phyloP scores from a whole-genome alignment of 2,888 invertebrate species.

The Tachina fera region DNA sequence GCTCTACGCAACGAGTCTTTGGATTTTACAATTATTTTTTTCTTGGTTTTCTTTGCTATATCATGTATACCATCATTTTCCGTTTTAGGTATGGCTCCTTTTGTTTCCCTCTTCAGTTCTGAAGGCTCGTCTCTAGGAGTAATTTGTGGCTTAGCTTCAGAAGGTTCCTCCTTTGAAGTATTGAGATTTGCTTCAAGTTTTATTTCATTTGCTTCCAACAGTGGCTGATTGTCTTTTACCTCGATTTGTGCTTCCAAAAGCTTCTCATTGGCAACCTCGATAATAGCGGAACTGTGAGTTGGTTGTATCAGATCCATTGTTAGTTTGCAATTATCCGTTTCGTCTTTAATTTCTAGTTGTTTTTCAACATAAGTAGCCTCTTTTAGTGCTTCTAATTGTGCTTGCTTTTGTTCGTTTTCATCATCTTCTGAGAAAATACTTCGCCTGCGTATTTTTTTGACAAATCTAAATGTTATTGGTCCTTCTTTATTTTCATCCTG shows the following conservation, averaged over 20 bases:
- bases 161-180: conserved; percentile 32
- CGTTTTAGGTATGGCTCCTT: conserved; percentile 38
- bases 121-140: background rate
- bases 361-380: background rate
- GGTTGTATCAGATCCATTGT: background rate
- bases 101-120: background rate
- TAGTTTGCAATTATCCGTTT: conserved; percentile 42
- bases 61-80: conserved; percentile 3
- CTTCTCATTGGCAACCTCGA: background rate
- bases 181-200: conserved; percentile 26
- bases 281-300: background rate
- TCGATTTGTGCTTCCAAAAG: background rate
- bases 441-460: conserved; percentile 79
- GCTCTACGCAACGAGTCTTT: conserved; percentile 75
- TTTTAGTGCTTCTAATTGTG: background rate
- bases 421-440: conserved; percentile 79
- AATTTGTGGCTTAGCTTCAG: background rate
- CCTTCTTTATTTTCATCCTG: conserved; percentile 62
- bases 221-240: background rate
- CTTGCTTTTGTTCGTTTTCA: conserved; percentile 65
- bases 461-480: conserved; percentile 80
- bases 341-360: conserved; percentile 18
- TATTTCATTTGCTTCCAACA: background rate
- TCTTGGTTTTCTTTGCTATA: conserved; percentile 27
- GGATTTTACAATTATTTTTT: conserved; percentile 41